Evolutionary conservation across 2,113 vertebrate genomes (phyloP).

Genomic region (Ctenomys sociabilis): DNA sequence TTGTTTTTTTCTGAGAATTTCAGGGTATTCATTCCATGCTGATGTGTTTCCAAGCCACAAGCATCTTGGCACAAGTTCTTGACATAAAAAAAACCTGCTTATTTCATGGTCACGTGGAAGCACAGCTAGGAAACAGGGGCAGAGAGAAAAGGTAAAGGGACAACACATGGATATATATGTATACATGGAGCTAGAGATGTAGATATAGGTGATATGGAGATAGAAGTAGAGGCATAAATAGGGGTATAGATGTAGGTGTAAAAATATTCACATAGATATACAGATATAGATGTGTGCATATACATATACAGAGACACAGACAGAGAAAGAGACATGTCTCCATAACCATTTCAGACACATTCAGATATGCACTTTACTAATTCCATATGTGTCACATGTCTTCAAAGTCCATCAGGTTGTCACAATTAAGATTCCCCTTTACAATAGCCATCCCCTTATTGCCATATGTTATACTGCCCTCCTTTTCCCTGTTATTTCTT

Average conservation of each 20-base stretch:
- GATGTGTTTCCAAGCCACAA: background rate
- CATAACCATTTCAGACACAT: background rate
- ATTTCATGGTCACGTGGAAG: rapidly evolving
- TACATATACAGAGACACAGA: background rate
- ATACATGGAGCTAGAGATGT: too few relatives aligned
- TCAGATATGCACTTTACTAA: background rate
- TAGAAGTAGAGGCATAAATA: background rate
- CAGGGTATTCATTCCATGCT: background rate
- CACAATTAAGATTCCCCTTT: background rate
- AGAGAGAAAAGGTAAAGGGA: background rate
- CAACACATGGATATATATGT: background rate
- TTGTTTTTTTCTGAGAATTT: background rate
- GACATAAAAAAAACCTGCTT: background rate
- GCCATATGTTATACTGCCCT: background rate
- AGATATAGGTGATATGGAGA: too few relatives aligned
- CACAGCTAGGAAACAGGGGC: background rate
- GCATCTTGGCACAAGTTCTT: background rate
- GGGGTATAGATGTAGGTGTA: too few relatives aligned
- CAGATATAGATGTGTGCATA: too few relatives aligned
- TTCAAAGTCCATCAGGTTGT: background rate
- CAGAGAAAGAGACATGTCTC: background rate
- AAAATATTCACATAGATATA: too few relatives aligned
- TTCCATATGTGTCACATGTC: background rate
- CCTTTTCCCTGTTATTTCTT: background rate
- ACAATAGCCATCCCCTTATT: background rate